Conservation (phyloP, 2,113 vertebrate species). For the Oxyura jamaicensis region DNA sequence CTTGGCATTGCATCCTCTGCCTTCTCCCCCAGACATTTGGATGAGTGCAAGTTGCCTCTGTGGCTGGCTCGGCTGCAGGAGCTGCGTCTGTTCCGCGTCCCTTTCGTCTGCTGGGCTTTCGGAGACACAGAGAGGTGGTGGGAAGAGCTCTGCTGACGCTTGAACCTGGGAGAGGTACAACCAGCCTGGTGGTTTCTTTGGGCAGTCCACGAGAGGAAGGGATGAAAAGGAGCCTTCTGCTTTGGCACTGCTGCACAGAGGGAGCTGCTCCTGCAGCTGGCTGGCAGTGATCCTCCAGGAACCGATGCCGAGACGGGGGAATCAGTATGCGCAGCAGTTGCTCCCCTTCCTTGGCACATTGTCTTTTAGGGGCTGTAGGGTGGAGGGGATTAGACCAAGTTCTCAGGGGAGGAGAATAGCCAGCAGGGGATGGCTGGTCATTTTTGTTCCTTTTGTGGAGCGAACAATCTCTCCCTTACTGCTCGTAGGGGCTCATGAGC, state of each 20-base stretch:
- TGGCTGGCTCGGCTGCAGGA: not conserved
- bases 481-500: conserved; percentile 24
- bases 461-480: conserved; percentile 52
- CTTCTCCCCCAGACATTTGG: not conserved
- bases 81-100: not conserved
- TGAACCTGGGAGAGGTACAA: not conserved
- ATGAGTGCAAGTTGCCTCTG: fast-evolving
- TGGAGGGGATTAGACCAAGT: conserved; percentile 55
- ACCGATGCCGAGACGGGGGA: not conserved
- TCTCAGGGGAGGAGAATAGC: conserved; percentile 52
- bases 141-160: not conserved
- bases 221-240: not conserved
- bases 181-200: not conserved
- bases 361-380: conserved; percentile 41
- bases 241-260: not conserved
- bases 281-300: conserved; percentile 33
- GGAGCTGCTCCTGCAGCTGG: conserved; percentile 13
- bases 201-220: not conserved
- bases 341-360: conserved; percentile 45
- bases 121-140: not conserved
- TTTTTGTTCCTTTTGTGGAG: conserved; percentile 66
- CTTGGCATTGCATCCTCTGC: not conserved
- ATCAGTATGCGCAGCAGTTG: conserved; percentile 49
- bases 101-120: not conserved
- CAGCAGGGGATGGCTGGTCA: conserved; percentile 63